These are phyloP conservation scores for Corythucha ciliata DNA, from an alignment of 2,888 invertebrate genomes.

Conservation along the genomic window DNA sequence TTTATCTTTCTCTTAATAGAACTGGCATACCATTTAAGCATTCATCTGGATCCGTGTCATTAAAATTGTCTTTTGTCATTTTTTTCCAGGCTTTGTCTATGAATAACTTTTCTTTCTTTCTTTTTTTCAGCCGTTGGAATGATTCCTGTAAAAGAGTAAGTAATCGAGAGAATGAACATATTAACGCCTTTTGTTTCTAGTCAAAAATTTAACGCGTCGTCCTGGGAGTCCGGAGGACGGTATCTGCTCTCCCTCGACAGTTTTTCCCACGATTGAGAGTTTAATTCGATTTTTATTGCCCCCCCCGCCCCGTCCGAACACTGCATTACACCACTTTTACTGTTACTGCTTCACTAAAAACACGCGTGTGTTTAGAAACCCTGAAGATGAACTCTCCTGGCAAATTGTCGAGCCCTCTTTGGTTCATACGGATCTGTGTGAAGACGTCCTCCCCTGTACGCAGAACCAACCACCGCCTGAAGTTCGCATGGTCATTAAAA, in stretches of 20 bases:
- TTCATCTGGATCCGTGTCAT: no score
- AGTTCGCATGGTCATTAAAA: conserved; percentile 64
- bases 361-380: conserved; percentile 49
- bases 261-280: neutral
- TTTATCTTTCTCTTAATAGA: neutral
- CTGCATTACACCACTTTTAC: neutral
- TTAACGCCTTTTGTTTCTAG: neutral
- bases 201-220: no score
- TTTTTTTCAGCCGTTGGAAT: conserved; percentile 77
- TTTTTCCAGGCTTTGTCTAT: neutral
- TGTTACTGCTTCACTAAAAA: neutral
- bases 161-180: conserved; percentile 38
- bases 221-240: no score
- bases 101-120: conserved; percentile 32
- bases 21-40: no score
- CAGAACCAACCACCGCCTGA: no score
- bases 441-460: conserved; percentile 21
- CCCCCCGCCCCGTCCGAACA: no score
- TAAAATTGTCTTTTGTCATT: neutral
- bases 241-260: no score
- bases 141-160: conserved; percentile 91
- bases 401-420: conserved; percentile 57
- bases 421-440: conserved; percentile 24
- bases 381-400: conserved; percentile 71
- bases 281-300: no score